Evolutionary conservation across 2,888 invertebrate species (phyloP), one percentile per base, ranked within the genome.

Genomic region (Acronicta leporina): DNA sequence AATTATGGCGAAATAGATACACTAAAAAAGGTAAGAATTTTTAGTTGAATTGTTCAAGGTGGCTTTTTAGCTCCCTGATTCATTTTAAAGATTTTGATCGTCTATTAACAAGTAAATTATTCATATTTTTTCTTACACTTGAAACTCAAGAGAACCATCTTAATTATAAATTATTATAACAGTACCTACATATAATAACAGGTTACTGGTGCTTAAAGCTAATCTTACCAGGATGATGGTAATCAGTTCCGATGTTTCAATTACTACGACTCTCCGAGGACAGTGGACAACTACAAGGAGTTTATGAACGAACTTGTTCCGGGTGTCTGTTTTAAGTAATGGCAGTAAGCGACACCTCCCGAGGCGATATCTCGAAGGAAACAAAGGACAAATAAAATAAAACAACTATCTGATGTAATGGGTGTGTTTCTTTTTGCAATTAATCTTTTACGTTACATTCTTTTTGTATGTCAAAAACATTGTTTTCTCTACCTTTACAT

Each of bases 201-300:
- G 55, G 65, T 64, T 74, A 52, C 51, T 40, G 49, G 55, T 53
- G 55, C 54, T 57, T 64, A 54, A 68, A 63, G 42, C 52, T 65
- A 75, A 61, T 62, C 25, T 49, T 55, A 51, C 40, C 45, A 45
- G 51, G 49, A 47, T 46, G 66, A 66, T 64, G 56, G 71, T 75
- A 70, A 73, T 70, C 70, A 62, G 62, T 61, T 47, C 44, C 40
- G 59, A 68, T 52, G 68, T 68, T 73, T 68, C 68, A 68, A 68
- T 68, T 68, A 72, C 60, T 50, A 25, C 41, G 42, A 55, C 61
- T 55, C 44, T 41, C 44, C 15, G 41, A 14, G 27, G 48, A 60
- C 68, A 54, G 50, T 15, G 47, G 59, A 73, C 72, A 71, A 71
- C 49, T 43, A 16, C 27, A 25, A 40, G 27, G 30, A 60, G 61